Evolutionary conservation across 1,140 invertebrate genomes (phyloP), one percentile per base, ranked within the genome.

Genomic region (Lepidurus apus): DNA sequence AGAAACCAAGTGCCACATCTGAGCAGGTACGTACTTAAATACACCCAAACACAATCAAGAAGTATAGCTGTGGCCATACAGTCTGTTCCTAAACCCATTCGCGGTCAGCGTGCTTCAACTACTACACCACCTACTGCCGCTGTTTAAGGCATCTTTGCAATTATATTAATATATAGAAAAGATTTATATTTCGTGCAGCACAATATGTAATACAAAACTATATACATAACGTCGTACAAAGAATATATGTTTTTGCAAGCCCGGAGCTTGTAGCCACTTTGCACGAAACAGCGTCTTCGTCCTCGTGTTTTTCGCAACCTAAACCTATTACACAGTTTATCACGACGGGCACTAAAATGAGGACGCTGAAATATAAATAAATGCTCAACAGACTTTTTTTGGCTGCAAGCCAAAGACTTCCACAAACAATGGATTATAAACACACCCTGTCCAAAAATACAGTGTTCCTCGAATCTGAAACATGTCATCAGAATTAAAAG

Each of bases 141-240:
- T 65, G n/a, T 21, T 65, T 65, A 65, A 65, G 17, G 53, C 10
- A 17, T 65, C 53, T 21, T 17, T 9, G 8, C 53, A 65, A 65
- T 17, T 65, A 13, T 65, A 17, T 65, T 65, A n/a, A 65, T 21
- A 4, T 65, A n/a, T n/a, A 4, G n/a, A n/a, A 21, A 11, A 65
- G 53, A n/a, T 65, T n/a, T 65, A 65, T 65, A n/a, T 47, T 65
- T 65, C 53, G 5, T 65, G 53, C 13, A 65, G 21, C 53, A 65
- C 4, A 65, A 65, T 21, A 65, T 21, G 21, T 21, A 21, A 9
- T 65, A 65, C 13, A 65, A 13, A 65, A 65, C 17, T 21, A 65
- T 65, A n/a, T 21, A 7, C 21, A 21, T 7, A 17, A 65, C 53
- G 17, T 65, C 21, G 13, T 65, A 13, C 53, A 3, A 34, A 65